Percentiles rank a stretch among this genome's conserved stretches.
Evolutionary conservation across 1,140 invertebrate genomes (phyloP).

Genomic region (Gryllus bimaculatus): DNA sequence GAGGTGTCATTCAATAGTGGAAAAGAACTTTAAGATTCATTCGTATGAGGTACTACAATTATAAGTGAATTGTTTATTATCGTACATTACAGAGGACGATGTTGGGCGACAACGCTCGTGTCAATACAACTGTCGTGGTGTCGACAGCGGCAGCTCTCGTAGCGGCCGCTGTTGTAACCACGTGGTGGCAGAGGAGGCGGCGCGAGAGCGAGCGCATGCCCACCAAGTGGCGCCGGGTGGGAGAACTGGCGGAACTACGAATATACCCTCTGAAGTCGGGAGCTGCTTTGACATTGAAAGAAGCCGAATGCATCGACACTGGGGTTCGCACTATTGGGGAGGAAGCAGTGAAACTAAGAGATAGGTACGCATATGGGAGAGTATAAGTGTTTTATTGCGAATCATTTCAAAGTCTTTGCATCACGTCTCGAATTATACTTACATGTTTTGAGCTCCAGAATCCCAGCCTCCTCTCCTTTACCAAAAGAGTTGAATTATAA

Average conservation of each 20-base stretch:
- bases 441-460: too few relatives aligned
- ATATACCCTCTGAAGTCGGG: conserved; percentile 34
- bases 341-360: neutral
- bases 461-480: too few relatives aligned
- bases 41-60: too few relatives aligned
- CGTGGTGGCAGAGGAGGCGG: neutral
- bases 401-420: too few relatives aligned
- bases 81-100: neutral
- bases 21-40: too few relatives aligned
- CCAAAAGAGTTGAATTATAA: too few relatives aligned
- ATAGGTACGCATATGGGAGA: neutral
- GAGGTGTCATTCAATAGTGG: too few relatives aligned
- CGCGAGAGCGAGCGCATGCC: conserved; percentile 14
- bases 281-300: conserved; percentile 26
- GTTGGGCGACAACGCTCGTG: neutral
- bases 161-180: too few relatives aligned
- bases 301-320: conserved; percentile 27
- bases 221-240: conserved; percentile 29
- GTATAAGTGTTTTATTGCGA: too few relatives aligned
- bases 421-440: too few relatives aligned
- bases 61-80: neutral
- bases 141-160: neutral
- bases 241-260: conserved; percentile 27
- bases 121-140: neutral
- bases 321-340: neutral